phyloP scores from a whole-genome alignment of 1,140 invertebrate species.

The Meloidogyne hapla region DNA sequence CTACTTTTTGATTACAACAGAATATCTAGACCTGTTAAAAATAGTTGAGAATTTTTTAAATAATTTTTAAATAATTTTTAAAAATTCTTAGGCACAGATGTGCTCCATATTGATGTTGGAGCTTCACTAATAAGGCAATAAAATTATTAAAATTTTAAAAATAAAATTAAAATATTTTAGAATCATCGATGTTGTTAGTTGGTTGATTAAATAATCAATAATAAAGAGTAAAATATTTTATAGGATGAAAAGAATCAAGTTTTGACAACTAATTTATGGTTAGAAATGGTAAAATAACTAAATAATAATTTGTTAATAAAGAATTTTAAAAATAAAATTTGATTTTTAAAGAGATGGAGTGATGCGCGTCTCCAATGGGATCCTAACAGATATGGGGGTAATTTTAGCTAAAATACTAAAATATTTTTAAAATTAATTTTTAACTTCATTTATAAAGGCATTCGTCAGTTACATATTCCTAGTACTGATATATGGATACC shows the following conservation, averaged over 20 bases:
- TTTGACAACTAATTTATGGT: constrained; percentile 89
- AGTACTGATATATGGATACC: constrained; percentile 72
- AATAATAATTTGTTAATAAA: too few species aligned
- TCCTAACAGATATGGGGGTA: constrained; percentile 80
- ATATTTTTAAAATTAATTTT: neutral
- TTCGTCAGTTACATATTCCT: constrained; percentile 69
- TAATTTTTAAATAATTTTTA: constrained; percentile 4
- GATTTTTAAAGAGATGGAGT: constrained; percentile 77
- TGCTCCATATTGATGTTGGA: constrained; percentile 60
- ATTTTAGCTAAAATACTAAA: too few species aligned
- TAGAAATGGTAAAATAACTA: constrained; percentile 78
- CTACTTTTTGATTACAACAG: constrained; percentile 63
- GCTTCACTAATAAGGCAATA: constrained; percentile 54
- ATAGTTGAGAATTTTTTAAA: constrained; percentile 34
- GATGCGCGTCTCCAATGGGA: constrained; percentile 87
- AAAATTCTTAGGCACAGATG: constrained; percentile 54
- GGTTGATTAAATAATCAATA: neutral
- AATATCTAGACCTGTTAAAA: constrained; percentile 56
- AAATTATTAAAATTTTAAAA: neutral
- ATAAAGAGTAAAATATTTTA: constrained; percentile 15
- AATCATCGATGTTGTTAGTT: constrained; percentile 62
- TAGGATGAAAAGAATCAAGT: constrained; percentile 94
- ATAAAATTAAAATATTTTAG: constrained; percentile 19
- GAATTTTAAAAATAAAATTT: too few species aligned
- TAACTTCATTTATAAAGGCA: constrained; percentile 67